Evolutionary conservation across 2,113 vertebrate genomes (phyloP), one percentile per base, ranked within the genome.

Genomic region (Stigmatopora argus): DNA sequence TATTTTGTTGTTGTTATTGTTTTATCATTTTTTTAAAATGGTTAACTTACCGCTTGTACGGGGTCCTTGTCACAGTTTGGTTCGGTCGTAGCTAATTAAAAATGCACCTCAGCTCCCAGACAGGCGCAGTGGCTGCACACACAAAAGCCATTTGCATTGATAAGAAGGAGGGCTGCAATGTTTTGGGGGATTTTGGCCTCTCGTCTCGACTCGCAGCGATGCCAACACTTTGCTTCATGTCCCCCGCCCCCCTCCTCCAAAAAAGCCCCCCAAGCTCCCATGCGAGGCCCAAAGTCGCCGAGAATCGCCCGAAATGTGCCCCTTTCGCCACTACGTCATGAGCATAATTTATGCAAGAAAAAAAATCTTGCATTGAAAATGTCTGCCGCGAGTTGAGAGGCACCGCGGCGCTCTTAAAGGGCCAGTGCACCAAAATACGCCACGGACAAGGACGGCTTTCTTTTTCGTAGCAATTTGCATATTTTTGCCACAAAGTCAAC

Each of bases 291-390:
- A 85, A 89, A 91, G 78, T 88, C 80, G 74, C 47, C 31, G 65
- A 86, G 91, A 84, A 88, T 88, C 83, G 87, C 86, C 88, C 87
- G 80, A 92, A 93, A 64, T 64, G 63, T 19, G 63, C 63, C 31
- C 63, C 51, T 64, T 94, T 93, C 92, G 89, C 90, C 91, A 93
- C 94, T 96, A 94, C 95, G 95, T 96, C 94, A 97, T 95, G 93
- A 97, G 91, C 95, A 97, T 97, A 97, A 96, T 96, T 96, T 97
- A 97, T 97, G 94, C 95, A 94, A 90, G 92, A 77, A 90, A 91
- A 34, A 73, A 87, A 93, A 92, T 91, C 91, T 93, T 90, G 92
- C 93, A 92, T 90, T 90, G 91, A 89, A 92, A 91, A 90, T 82
- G 87, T 89, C 87, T 82, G 84, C 82, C 88, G 82, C 79, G 87